Percentiles rank a stretch among this genome's conserved stretches.
phyloP scores from a whole-genome alignment of 2,113 vertebrate species.

The Scopus umbretta region DNA sequence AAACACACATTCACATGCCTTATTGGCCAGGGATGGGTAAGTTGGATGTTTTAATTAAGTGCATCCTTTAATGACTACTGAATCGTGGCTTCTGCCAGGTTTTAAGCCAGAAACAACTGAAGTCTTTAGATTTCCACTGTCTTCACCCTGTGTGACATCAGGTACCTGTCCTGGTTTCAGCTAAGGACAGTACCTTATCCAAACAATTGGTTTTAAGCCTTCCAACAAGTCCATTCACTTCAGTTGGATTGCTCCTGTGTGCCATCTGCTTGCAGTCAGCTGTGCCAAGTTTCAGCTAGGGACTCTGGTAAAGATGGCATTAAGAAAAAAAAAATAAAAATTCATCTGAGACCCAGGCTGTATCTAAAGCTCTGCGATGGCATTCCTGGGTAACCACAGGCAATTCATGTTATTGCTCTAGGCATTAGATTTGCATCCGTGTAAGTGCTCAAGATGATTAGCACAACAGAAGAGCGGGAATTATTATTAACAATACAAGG shows the following conservation, averaged over 20 bases:
- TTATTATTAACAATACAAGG: background rate
- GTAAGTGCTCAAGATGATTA: background rate
- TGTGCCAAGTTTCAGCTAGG: background rate
- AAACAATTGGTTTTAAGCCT: background rate
- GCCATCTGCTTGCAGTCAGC: background rate
- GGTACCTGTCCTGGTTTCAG: too few species aligned
- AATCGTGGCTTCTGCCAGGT: background rate
- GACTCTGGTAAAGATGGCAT: background rate
- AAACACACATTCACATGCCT: background rate
- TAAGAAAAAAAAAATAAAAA: background rate
- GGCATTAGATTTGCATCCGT: background rate
- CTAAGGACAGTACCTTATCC: too few species aligned
- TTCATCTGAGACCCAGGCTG: background rate
- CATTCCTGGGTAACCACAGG: background rate
- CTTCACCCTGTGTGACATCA: background rate
- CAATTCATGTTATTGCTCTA: background rate
- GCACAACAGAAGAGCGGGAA: background rate
- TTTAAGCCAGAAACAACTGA: background rate
- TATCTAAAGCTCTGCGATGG: background rate
- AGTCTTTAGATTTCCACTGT: background rate
- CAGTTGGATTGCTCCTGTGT: background rate
- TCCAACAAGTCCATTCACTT: background rate
- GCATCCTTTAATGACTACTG: background rate
- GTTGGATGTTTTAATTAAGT: background rate
- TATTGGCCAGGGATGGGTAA: background rate